Percentiles rank a stretch among this genome's conserved stretches.
phyloP scores from a whole-genome alignment of 1,140 invertebrate species.

The Popillia japonica region DNA sequence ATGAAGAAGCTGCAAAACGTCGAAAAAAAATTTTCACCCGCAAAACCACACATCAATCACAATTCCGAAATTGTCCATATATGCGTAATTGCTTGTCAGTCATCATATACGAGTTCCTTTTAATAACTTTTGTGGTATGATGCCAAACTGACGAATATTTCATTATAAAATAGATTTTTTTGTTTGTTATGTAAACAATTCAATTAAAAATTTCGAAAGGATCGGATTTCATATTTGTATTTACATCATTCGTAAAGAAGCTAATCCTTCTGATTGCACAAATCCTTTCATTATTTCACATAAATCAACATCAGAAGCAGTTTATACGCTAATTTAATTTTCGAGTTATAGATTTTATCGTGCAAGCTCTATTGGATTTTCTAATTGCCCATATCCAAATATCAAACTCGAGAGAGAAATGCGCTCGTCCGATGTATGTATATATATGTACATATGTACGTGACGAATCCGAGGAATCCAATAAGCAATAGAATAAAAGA shows the following conservation, averaged over 20 bases:
- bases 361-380: neutral
- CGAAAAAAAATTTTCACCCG: no score
- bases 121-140: no score
- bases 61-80: no score
- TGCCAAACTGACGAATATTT: no score
- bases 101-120: no score
- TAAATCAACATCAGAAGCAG: neutral
- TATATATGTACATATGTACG: neutral
- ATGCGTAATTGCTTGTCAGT: no score
- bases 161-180: no score
- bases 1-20: no score
- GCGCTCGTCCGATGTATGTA: neutral
- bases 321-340: conserved; percentile 16
- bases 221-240: no score
- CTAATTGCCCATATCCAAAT: conserved; percentile 2
- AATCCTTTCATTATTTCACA: neutral
- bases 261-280: neutral
- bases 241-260: neutral
- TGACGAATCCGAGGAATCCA: neutral
- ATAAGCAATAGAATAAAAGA: neutral
- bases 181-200: no score
- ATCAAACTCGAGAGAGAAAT: neutral
- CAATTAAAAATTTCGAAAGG: no score
- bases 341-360: neutral
- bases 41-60: no score